These are phyloP conservation scores for Serranus cabrilla DNA, from an alignment of 2,797 vertebrate species.

Conservation along the genomic window DNA sequence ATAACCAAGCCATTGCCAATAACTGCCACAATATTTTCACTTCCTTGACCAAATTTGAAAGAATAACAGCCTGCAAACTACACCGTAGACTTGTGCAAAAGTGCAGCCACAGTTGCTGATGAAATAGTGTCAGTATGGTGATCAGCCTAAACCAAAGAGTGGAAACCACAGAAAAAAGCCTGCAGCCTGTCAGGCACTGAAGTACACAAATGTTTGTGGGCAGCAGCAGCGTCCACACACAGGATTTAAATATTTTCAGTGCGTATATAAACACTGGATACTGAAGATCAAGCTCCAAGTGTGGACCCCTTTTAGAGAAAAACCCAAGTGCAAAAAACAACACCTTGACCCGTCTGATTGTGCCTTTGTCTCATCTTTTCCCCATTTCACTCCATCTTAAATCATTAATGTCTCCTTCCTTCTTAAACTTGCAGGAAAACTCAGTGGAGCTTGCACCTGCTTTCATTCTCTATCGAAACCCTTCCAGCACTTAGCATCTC, in stretches of 20 bases:
- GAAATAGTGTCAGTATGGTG: too few relatives aligned
- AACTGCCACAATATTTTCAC: too few relatives aligned
- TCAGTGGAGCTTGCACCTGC: conserved; percentile 41
- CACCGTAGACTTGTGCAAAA: too few relatives aligned
- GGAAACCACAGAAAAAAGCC: too few relatives aligned
- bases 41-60: too few relatives aligned
- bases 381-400: conserved; percentile 44
- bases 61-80: too few relatives aligned
- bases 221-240: not conserved
- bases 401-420: conserved; percentile 67
- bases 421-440: conserved; percentile 52
- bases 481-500: conserved; percentile 65
- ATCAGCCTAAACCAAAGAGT: too few relatives aligned
- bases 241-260: conserved; percentile 4
- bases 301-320: conserved; percentile 34
- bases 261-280: not conserved
- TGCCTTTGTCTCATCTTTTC: conserved; percentile 31
- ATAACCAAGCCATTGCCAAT: too few relatives aligned
- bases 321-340: conserved; percentile 22
- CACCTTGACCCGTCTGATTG: conserved; percentile 24
- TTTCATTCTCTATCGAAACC: conserved; percentile 47
- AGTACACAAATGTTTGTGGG: not conserved
- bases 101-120: too few relatives aligned
- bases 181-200: too few relatives aligned
- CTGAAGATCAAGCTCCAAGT: conserved; percentile 10